Percentiles rank a stretch among this genome's conserved stretches.
Evolutionary conservation across 2,113 vertebrate genomes (phyloP).

Genomic region (Rhinichthys klamathensis): DNA sequence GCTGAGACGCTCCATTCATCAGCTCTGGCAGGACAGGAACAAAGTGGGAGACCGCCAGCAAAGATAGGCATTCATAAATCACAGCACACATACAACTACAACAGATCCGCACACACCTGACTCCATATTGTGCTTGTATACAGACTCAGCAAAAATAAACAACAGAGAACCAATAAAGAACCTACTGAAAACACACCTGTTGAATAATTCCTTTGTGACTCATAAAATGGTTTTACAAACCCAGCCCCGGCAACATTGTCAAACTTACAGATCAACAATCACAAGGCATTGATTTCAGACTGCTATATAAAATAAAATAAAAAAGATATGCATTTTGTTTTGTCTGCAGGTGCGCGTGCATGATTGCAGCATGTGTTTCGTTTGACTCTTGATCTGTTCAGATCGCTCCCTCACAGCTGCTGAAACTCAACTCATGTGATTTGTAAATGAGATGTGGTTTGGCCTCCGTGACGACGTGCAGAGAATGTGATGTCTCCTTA

Average conservation of each 20-base stretch:
- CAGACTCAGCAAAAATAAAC: background rate
- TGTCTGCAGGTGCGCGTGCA: background rate
- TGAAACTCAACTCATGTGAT: background rate
- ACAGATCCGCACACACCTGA: background rate
- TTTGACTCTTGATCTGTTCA: slow-evolving; percentile 6
- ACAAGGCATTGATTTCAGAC: slow-evolving; percentile 1
- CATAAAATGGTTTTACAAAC: background rate
- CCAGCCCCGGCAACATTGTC: background rate
- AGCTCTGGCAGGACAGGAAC: slow-evolving; percentile 37
- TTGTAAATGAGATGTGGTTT: slow-evolving; percentile 16
- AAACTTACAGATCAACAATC: background rate
- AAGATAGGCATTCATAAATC: slow-evolving; percentile 42
- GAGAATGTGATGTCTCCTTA: background rate
- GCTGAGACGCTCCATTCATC: slow-evolving; percentile 49
- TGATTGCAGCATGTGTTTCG: background rate
- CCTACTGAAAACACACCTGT: background rate
- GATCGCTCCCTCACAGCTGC: background rate
- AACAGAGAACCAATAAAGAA: background rate
- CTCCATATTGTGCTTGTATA: background rate
- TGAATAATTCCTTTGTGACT: background rate
- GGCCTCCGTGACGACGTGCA: background rate
- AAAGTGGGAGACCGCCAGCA: slow-evolving; percentile 27
- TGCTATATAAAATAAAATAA: too few species aligned
- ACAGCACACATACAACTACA: slow-evolving; percentile 1
- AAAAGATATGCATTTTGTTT: background rate